Base-by-base conservation (phyloP, 2,797 vertebrate species). In the Crax fasciolata region DNA sequence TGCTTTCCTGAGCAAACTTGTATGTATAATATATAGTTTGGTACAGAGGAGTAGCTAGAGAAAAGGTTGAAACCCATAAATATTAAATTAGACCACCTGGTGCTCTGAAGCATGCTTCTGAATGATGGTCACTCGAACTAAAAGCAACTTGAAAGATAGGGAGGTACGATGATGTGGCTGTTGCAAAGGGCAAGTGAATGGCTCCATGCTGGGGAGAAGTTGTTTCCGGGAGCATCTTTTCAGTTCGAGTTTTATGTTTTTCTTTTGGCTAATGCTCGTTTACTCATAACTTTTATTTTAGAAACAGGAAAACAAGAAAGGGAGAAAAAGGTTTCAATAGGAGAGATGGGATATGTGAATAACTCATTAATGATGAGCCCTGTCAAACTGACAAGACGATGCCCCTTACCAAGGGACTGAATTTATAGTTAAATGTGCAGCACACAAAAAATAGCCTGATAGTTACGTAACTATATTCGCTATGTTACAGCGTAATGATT, bases 61-160 rank as follows among this genome's bases (percentile, higher is more conserved):
- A 48, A 90, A 89, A 89, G 49, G 75, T 76, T 83, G 65, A 90
- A 96, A 92, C 28, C 92, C 49, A 97, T 96, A 94, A 96, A 95
- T 96, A 96, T 96, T 96, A 89, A 85, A 94, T 92, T 89, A 90
- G 68, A 85, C 68, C 94, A 95, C 75, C 89, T 96, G 92, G 89
- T 94, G 89, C 96, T 89, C 90, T 67, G 81, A 52, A 79, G 81
- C 63, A 74, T 18, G 46, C 51, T 89, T 82, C 59, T 76, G 44
- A 91, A 59, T 25, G 62, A 81, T 38, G 51, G 55, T 62, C 13
- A 16, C 51, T 91, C 63, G 72, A 81, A 89, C 82, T 1, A 90
- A 67, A 61, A 95, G 44, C 57, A 80, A 28, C 78, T 84, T 67
- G 72, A 87, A 87, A 93, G 62, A 66, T 1, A 67, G 70, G 32